A percentile compares a stretch with the other conserved stretches of the same genome.
phyloP scores from a whole-genome alignment of 2,113 vertebrate species.

The Actenoides hombroni region DNA sequence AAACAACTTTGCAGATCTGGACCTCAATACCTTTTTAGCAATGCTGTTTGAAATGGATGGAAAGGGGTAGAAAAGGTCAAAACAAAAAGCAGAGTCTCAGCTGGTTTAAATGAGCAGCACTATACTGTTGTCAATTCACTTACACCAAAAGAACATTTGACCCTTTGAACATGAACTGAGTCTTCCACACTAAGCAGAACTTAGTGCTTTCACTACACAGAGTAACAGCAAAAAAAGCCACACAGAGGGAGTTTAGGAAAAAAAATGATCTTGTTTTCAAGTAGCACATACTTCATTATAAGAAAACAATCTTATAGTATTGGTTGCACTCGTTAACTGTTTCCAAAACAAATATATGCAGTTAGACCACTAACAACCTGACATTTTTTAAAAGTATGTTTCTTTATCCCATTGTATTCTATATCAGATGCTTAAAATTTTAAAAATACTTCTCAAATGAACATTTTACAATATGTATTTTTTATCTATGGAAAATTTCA shows the following conservation, averaged over 20 bases:
- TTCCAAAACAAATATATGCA: neutral
- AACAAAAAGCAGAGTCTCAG: neutral
- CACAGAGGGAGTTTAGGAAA: neutral
- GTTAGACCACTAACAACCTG: neutral
- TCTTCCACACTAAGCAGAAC: neutral
- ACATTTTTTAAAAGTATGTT: neutral
- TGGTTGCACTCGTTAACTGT: neutral
- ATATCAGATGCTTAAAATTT: neutral
- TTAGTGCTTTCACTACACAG: neutral
- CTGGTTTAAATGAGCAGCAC: neutral
- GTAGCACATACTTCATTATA: neutral
- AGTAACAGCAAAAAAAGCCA: neutral
- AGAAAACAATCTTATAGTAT: neutral
- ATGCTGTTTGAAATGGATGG: neutral
- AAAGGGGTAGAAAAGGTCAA: neutral
- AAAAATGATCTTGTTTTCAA: neutral
- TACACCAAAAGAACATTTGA: neutral
- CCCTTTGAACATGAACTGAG: neutral
- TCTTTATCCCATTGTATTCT: neutral
- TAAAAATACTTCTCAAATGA: neutral
- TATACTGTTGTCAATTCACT: neutral
- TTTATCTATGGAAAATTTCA: neutral
- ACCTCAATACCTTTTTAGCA: neutral
- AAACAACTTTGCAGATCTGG: neutral
- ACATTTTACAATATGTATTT: neutral